Evolutionary conservation across 2,888 invertebrate genomes (phyloP), one percentile per base, ranked within the genome.

Genomic region (Acanthosepion lycidas): DNA sequence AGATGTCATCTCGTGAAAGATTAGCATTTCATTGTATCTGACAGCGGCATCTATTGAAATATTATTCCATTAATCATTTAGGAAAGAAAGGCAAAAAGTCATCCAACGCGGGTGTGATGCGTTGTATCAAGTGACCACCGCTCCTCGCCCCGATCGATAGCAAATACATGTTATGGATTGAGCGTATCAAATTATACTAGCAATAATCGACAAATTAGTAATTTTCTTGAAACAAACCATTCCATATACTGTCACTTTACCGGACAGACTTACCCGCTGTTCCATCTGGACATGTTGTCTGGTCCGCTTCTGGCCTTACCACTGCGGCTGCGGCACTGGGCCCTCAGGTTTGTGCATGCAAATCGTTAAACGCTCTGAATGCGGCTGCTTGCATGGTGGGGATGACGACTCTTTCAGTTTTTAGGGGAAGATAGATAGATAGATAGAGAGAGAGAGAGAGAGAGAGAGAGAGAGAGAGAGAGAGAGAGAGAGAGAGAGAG

Each of bases 41-140:
- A 95, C 95, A 94, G 95, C 92, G 78, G 93, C 51, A 93, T 94
- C 92, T 92, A 94, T 95, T 95, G 95, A 95, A 95, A 95, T 95
- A 95, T 95, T 95, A 95, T 95, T 95, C 94, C 95, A 95, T 95
- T 95, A 95, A 95, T 95, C 95, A 95, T 95, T 95, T 55, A 95
- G 91, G 95, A 95, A 95, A 94, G 94, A 94, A 94, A 94, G 94
- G 49, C 51, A 51, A 48, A 51, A 51, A n/a, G 92, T 92, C 92
- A 92, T 5, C 92, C 49, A 15, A 51, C 42, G 48, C 49, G 48
- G 92, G 92, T 92, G 92, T 92, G 92, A 92, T 92, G 92, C 92
- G 92, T 92, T 92, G 92, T 92, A 92, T 92, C 92, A 92, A 92
- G 92, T 92, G 51, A 92, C 48, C 33, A 33, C 78, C 78, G 78